phyloP scores from a whole-genome alignment of 1,140 invertebrate genomes.

The Trichogramma pretiosum region DNA sequence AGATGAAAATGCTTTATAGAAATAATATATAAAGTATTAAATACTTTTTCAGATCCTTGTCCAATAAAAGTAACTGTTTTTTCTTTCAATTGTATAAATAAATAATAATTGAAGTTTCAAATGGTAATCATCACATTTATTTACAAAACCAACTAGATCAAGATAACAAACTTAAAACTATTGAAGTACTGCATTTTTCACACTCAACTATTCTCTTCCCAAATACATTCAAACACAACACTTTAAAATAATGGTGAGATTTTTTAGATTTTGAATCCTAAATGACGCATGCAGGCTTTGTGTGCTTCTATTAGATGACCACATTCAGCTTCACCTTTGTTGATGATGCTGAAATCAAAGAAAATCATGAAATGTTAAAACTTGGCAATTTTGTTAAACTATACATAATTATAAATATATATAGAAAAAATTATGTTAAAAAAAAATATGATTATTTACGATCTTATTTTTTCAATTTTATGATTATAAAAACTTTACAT shows the following conservation, averaged over 20 bases:
- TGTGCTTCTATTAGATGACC: conserved; percentile 86
- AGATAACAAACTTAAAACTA: conserved; percentile 12
- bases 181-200: not conserved
- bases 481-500: too few species aligned
- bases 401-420: not conserved
- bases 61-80: too few species aligned
- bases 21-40: too few species aligned
- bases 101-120: too few species aligned
- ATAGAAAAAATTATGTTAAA: conserved; percentile 3
- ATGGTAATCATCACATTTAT: conserved; percentile 3
- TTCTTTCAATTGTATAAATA: too few species aligned
- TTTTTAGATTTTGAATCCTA: conserved; percentile 94
- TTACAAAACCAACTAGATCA: conserved; percentile 2
- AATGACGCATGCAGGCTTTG: conserved; percentile 88
- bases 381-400: not conserved
- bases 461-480: too few species aligned
- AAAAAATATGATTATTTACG: too few species aligned
- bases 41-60: too few species aligned
- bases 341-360: conserved; percentile 72
- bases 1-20: too few species aligned
- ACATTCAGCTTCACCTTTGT: conserved; percentile 90
- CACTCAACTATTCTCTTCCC: too few species aligned
- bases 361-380: conserved; percentile 17
- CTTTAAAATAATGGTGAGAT: too few species aligned
- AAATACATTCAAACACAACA: too few species aligned